phyloP scores from a whole-genome alignment of 2,888 invertebrate species.

The Drosophila villosipedis region DNA sequence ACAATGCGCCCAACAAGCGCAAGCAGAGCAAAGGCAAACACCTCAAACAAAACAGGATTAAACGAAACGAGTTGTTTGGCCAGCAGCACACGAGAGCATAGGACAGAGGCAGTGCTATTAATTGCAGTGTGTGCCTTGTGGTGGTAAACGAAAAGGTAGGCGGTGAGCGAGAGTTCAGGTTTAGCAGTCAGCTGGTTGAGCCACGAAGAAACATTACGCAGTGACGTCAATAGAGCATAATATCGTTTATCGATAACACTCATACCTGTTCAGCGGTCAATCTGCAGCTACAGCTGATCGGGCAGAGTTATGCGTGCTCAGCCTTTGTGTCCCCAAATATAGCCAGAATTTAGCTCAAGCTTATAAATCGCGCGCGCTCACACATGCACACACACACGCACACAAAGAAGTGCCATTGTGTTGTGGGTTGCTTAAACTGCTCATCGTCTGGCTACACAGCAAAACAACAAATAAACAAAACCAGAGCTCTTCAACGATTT shows the following conservation, averaged over 20 bases:
- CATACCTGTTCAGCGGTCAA: background rate
- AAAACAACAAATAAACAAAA: conserved; percentile 2
- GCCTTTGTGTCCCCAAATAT: conserved; percentile 20
- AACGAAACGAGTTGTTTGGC: conserved; percentile 25
- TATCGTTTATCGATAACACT: conserved; percentile 43
- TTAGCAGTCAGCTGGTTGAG: conserved; percentile 33
- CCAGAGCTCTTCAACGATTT: conserved; percentile 34
- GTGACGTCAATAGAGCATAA: conserved; percentile 19
- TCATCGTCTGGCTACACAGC: conserved; percentile 16
- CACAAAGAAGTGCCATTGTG: conserved; percentile 4
- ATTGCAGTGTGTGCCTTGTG: conserved; percentile 34
- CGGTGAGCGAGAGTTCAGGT: conserved; percentile 5
- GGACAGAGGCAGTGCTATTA: background rate
- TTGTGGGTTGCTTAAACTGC: conserved; percentile 1
- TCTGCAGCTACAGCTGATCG: conserved; percentile 34
- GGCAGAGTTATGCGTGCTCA: conserved; percentile 13
- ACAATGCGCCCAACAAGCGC: conserved; percentile 36
- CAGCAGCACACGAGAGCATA: background rate
- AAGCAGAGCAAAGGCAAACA: conserved; percentile 1
- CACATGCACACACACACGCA: background rate
- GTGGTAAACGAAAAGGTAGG: conserved; percentile 14
- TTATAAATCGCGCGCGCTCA: background rate
- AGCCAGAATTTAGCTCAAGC: conserved; percentile 10
- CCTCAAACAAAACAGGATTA: conserved; percentile 19
- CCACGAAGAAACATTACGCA: background rate